phyloP scores from a whole-genome alignment of 2,888 invertebrate species.

The Scaptomyza polygonia region DNA sequence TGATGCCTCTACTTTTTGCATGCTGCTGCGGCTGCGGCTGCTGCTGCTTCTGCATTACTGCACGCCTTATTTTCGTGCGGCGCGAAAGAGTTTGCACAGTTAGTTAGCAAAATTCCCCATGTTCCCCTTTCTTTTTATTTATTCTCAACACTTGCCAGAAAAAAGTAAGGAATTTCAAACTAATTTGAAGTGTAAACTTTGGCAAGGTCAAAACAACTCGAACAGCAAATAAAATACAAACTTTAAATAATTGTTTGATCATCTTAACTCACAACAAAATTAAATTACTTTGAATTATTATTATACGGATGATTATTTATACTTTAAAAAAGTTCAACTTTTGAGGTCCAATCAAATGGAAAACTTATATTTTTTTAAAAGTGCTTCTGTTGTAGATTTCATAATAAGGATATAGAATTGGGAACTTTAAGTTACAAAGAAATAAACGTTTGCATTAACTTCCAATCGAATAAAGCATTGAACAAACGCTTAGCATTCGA shows the following conservation, averaged over 20 bases:
- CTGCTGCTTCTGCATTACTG: conserved; percentile 42
- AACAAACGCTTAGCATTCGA: not conserved
- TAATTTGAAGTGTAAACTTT: not conserved
- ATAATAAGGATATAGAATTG: no score
- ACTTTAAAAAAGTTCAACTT: no score
- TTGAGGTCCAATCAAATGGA: no score
- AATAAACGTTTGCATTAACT: not conserved
- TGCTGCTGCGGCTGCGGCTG: conserved; percentile 4
- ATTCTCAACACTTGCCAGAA: not conserved
- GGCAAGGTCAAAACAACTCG: not conserved
- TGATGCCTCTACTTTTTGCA: conserved; percentile 10
- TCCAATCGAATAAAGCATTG: not conserved
- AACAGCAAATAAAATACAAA: not conserved
- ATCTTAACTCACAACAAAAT: no score
- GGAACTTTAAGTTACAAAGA: no score
- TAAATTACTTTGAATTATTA: no score
- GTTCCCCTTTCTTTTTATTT: not conserved
- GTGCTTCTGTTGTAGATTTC: no score
- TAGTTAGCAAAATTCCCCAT: conserved; percentile 33
- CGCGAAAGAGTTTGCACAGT: conserved; percentile 70
- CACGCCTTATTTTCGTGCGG: conserved; percentile 75
- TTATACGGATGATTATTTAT: no score
- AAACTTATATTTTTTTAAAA: no score
- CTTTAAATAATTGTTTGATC: not conserved
- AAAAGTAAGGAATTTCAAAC: not conserved